Evolutionary conservation across 1,140 invertebrate species (phyloP), one percentile per base, ranked within the genome.

Genomic region (Pinna nobilis): DNA sequence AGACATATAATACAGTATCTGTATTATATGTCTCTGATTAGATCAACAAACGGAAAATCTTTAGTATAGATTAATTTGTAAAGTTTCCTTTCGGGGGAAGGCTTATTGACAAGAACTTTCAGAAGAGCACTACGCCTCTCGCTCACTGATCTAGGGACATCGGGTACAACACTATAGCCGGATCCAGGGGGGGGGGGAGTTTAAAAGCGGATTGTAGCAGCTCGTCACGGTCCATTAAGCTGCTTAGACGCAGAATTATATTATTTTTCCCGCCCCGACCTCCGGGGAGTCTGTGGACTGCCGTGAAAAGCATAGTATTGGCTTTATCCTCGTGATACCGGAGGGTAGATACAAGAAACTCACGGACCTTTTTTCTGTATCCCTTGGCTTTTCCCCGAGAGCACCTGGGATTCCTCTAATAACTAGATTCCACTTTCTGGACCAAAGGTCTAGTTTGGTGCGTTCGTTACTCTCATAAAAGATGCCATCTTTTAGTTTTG

Each of bases 351-450:
- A 28, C 6, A 4, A 11, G 30, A 18, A 57, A 60, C 2, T 37
- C 4, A 2, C 57, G 57, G 23, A 3, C 6, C 4, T 6, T n/a
- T n/a, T n/a, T n/a, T n/a, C n/a, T n/a, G n/a, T n/a, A n/a, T n/a
- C n/a, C n/a, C n/a, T n/a, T n/a, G n/a, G n/a, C n/a, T n/a, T n/a
- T n/a, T n/a, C n/a, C n/a, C n/a, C n/a, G n/a, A n/a, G n/a, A n/a
- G n/a, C 3, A 5, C 53, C 53, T 6, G 20, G 6, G 3, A 35
- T 11, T 2, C 57, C 57, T 20, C 57, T 60, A 2, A 60, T 33
- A 7, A 60, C 33, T n/a, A 60, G n/a, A 35, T 60, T 60, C 28
- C 57, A 60, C 18, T 33, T 60, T 33, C 57, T 33, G 2, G 28
- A 28, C 57, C 57, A 60, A 33, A 60, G 20, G 9, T 60, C 57